A percentile compares a stretch with the other conserved stretches of the same genome.
Conservation (phyloP, 2,113 vertebrate genomes). For the Pogona vitticeps region DNA sequence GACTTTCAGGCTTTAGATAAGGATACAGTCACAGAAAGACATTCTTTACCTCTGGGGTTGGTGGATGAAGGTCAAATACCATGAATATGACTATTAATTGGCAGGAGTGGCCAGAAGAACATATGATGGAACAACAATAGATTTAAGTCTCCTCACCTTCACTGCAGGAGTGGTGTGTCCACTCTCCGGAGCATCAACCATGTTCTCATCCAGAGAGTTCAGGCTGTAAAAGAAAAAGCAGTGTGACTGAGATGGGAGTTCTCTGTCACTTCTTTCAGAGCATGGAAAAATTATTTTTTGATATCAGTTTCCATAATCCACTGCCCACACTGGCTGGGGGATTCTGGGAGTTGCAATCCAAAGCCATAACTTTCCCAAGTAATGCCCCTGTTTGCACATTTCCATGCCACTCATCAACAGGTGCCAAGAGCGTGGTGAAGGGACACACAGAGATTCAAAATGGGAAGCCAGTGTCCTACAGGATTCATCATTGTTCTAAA, state of each 20-base stretch:
- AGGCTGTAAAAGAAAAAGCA: slow-evolving; percentile 70
- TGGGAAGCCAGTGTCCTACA: background rate
- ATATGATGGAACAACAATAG: background rate
- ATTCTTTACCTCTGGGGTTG: background rate
- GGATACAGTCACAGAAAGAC: background rate
- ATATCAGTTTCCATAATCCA: too few relatives aligned
- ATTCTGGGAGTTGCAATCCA: background rate
- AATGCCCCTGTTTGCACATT: background rate
- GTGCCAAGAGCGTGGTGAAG: background rate
- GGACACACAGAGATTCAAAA: background rate
- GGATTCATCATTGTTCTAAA: background rate
- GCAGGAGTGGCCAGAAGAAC: background rate
- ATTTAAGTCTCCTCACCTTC: background rate
- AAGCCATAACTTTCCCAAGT: background rate
- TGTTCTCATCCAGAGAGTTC: slow-evolving; percentile 84
- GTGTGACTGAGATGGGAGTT: background rate
- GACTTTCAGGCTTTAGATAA: background rate
- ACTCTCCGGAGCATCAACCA: slow-evolving; percentile 64
- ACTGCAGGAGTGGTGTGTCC: background rate
- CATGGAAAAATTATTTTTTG: too few relatives aligned
- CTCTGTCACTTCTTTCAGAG: background rate
- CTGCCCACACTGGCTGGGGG: too few relatives aligned
- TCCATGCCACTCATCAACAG: background rate
- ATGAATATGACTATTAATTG: background rate
- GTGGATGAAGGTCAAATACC: background rate